Percentiles rank a stretch among this genome's conserved stretches.
Evolutionary conservation across 92 coral and sea anemone species (phyloP).

Genomic region (Actinostola sp.): DNA sequence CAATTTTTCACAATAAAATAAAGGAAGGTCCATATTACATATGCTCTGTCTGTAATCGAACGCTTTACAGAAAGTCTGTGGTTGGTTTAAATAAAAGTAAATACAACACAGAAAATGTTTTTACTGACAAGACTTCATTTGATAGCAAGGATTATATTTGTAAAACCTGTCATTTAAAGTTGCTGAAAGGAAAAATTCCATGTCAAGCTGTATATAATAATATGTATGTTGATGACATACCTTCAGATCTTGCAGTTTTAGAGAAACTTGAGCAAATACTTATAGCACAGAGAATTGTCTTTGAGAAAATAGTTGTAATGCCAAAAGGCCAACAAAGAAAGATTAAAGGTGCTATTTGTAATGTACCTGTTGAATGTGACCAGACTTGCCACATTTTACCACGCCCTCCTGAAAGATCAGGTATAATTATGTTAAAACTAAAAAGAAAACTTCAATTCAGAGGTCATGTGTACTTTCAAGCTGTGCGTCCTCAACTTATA

Average conservation of each 20-base stretch:
- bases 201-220: constrained; percentile 27
- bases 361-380: constrained; percentile 68
- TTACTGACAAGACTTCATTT: constrained; percentile 36
- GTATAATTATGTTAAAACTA: constrained; percentile 63
- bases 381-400: constrained; percentile 45
- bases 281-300: constrained; percentile 45
- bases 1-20: constrained; percentile 53
- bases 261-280: too few species aligned
- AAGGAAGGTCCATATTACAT: constrained; percentile 61
- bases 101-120: constrained; percentile 54
- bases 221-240: constrained; percentile 30
- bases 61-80: constrained; percentile 56
- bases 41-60: constrained; percentile 58
- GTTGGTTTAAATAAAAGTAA: constrained; percentile 36
- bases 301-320: too few species aligned
- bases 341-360: too few species aligned
- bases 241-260: constrained; percentile 20
- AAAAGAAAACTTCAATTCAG: constrained; percentile 69
- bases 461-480: constrained; percentile 71
- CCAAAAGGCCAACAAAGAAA: too few species aligned
- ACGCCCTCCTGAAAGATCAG: constrained; percentile 75
- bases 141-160: background rate
- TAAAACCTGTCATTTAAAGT: constrained; percentile 2
- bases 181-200: constrained; percentile 21
- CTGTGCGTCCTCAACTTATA: constrained; percentile 58